A percentile compares a stretch with the other conserved stretches of the same genome.
Conservation (phyloP, 2,113 vertebrate species). For the Lucifuga dentata region DNA sequence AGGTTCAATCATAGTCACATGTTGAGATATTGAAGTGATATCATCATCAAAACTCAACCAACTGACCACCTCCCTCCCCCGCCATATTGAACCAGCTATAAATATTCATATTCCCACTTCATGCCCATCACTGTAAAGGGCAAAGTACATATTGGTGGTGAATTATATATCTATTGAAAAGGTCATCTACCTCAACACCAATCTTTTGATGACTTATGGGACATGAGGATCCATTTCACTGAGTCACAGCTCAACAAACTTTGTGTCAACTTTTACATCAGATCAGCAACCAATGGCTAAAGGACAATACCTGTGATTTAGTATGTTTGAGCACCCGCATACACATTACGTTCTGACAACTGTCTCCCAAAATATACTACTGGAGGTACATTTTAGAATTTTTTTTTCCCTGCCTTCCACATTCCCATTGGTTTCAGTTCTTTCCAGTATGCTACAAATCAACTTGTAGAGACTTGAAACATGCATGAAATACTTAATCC, state of each 20-base stretch:
- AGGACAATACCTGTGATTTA: no score
- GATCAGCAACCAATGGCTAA: conserved; percentile 19
- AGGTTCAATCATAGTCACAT: background rate
- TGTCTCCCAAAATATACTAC: no score
- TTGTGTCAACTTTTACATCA: conserved; percentile 32
- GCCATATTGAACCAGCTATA: conserved; percentile 61
- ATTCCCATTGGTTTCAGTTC: no score
- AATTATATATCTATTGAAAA: conserved; percentile 82
- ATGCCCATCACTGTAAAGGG: conserved; percentile 78
- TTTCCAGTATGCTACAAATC: no score
- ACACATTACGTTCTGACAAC: no score
- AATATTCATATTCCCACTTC: conserved; percentile 73
- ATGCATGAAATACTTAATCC: no score
- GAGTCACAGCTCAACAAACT: conserved; percentile 37
- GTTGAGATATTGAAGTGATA: background rate
- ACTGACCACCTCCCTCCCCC: conserved; percentile 38
- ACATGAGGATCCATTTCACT: conserved; percentile 47
- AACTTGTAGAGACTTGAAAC: no score
- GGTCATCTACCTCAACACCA: conserved; percentile 78
- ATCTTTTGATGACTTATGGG: conserved; percentile 74
- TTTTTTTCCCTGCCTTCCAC: no score
- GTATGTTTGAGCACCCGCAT: no score
- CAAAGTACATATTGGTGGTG: conserved; percentile 80
- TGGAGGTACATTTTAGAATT: no score
- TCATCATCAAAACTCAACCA: conserved; percentile 21